Evolutionary conservation across 2,113 vertebrate species (phyloP).

Genomic region (Colaptes auratus): DNA sequence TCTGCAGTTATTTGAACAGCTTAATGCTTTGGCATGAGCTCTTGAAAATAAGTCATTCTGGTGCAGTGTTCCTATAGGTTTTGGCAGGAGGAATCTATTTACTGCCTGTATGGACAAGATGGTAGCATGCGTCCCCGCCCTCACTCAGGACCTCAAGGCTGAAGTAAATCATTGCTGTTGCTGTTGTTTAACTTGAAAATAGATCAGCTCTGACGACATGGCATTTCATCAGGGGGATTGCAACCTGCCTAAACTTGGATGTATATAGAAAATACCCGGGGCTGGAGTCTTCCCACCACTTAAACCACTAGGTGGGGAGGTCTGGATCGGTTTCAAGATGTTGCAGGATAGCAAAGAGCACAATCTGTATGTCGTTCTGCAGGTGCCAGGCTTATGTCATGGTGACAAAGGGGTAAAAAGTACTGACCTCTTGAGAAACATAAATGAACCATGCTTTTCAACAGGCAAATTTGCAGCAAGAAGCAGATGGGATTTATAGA

Average conservation of each 20-base stretch:
- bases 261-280: background rate
- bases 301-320: background rate
- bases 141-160: background rate
- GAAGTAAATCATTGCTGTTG: background rate
- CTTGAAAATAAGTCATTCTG: constrained; percentile 8
- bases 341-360: background rate
- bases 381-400: background rate
- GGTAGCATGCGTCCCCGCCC: background rate
- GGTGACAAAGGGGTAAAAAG: background rate
- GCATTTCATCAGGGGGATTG: background rate
- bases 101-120: background rate
- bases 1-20: background rate
- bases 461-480: background rate
- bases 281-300: background rate
- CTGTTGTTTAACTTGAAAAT: background rate
- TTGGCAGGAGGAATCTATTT: background rate
- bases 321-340: background rate
- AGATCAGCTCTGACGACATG: background rate
- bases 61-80: background rate
- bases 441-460: background rate
- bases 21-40: constrained; percentile 7
- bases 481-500: background rate
- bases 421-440: background rate
- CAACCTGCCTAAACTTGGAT: background rate
- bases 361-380: background rate